Evolutionary conservation across 64 coral and sea anemone species (phyloP).

Genomic region (Actinia equina): DNA sequence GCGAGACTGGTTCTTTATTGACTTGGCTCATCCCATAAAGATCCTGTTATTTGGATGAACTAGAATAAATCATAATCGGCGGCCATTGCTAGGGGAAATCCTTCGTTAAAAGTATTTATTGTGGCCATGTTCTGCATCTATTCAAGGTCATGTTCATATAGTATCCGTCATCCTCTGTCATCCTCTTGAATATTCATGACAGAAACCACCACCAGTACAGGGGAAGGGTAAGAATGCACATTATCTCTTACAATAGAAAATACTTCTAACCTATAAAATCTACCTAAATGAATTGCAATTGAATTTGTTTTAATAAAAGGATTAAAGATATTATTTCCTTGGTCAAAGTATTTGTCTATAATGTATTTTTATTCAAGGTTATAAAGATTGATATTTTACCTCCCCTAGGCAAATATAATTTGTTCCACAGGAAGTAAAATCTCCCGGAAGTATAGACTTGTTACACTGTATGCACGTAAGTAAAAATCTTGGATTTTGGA

Average conservation of each 20-base stretch:
- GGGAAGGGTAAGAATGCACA: background rate
- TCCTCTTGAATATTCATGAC: background rate
- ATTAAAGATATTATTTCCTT: too few relatives aligned
- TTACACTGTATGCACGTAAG: too few relatives aligned
- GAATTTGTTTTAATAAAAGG: too few relatives aligned
- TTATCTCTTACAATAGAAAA: background rate
- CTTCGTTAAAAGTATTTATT: background rate
- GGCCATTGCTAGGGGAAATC: background rate
- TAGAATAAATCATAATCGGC: background rate
- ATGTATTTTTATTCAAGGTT: too few relatives aligned
- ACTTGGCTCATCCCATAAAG: constrained; percentile 62
- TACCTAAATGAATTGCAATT: too few relatives aligned
- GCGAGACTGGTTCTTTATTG: constrained; percentile 49
- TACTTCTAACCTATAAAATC: background rate
- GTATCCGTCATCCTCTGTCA: background rate
- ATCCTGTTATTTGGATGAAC: constrained; percentile 21
- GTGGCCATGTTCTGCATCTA: background rate
- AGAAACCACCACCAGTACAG: background rate
- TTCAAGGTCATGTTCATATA: background rate
- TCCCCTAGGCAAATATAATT: too few relatives aligned
- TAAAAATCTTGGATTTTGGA: too few relatives aligned
- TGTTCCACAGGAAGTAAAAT: too few relatives aligned
- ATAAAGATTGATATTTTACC: too few relatives aligned
- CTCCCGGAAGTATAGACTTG: too few relatives aligned
- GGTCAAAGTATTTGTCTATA: too few relatives aligned